Evolutionary conservation across 2,888 invertebrate species (phyloP).

Genomic region (Andrena marginata): DNA sequence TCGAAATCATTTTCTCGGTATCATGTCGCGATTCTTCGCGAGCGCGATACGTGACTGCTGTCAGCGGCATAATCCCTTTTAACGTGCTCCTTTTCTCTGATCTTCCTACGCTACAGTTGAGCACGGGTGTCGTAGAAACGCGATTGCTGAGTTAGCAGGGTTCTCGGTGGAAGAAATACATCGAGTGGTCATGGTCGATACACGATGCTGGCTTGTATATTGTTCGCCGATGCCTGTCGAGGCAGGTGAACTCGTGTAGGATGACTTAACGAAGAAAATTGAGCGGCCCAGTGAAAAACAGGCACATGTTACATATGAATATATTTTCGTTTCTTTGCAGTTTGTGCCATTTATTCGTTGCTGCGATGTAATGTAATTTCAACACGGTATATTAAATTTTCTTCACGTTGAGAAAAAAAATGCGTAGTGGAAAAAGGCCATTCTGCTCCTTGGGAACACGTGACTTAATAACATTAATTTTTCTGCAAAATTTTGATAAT

Average conservation of each 20-base stretch:
- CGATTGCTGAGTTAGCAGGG: conserved; percentile 65
- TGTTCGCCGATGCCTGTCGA: conserved; percentile 60
- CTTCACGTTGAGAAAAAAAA: too few relatives aligned
- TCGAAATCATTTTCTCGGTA: conserved; percentile 48
- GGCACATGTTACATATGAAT: too few relatives aligned
- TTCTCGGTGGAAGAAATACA: conserved; percentile 41
- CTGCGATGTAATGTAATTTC: too few relatives aligned
- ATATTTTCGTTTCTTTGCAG: too few relatives aligned
- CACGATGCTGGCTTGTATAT: conserved; percentile 68
- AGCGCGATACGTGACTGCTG: conserved; percentile 54
- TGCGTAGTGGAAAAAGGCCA: too few relatives aligned
- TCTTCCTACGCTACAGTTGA: conserved; percentile 35
- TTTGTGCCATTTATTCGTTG: too few relatives aligned
- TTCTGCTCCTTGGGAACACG: too few relatives aligned
- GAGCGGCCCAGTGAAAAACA: too few relatives aligned
- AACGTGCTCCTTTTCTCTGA: conserved; percentile 52
- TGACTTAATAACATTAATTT: too few relatives aligned
- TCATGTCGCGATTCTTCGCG: conserved; percentile 51
- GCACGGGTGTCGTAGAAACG: conserved; percentile 56
- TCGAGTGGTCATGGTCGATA: conserved; percentile 40
- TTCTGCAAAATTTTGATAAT: conserved; percentile 32
- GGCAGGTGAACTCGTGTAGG: conserved; percentile 67
- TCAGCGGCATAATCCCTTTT: conserved; percentile 56
- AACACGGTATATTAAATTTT: too few relatives aligned
- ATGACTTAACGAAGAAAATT: conserved; percentile 73